A percentile compares a stretch with the other conserved stretches of the same genome.
phyloP scores from a whole-genome alignment of 2,888 invertebrate genomes.

The Blera fallax region DNA sequence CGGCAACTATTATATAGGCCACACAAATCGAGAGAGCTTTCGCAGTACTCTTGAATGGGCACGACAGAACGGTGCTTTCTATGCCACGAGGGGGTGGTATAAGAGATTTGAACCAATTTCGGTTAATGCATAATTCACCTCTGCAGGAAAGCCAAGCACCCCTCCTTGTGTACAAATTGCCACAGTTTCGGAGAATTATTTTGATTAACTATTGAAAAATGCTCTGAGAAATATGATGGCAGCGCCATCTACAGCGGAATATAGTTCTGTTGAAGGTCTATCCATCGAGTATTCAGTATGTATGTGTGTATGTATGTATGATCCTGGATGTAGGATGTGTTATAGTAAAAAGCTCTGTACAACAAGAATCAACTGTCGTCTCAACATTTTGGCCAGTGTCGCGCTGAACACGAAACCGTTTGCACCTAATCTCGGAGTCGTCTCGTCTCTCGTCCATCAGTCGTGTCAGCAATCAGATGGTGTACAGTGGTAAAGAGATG shows the following conservation, averaged over 20 bases:
- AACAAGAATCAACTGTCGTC: constrained; percentile 62
- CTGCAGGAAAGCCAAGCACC: constrained; percentile 11
- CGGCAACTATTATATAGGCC: constrained; percentile 59
- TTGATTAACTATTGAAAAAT: constrained; percentile 32
- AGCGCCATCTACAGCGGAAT: constrained; percentile 51
- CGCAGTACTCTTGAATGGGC: constrained; percentile 59
- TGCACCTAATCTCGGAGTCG: constrained; percentile 63
- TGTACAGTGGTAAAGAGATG: constrained; percentile 51
- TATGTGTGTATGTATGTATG: constrained; percentile 14
- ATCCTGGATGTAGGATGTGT: constrained; percentile 50
- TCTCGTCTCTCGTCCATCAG: neutral
- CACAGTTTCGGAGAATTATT: constrained; percentile 41
- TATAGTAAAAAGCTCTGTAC: constrained; percentile 58
- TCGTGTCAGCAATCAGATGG: constrained; percentile 36
- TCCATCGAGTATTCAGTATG: constrained; percentile 24
- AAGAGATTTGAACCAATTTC: constrained; percentile 65
- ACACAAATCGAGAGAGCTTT: constrained; percentile 63
- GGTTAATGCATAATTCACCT: constrained; percentile 68
- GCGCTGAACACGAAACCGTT: constrained; percentile 76
- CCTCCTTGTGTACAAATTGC: neutral
- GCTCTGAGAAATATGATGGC: neutral
- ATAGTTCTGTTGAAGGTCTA: constrained; percentile 1
- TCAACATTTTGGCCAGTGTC: constrained; percentile 74
- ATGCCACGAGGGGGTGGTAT: constrained; percentile 30
- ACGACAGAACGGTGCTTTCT: constrained; percentile 11